These are phyloP conservation scores for Kryphioiulus occultus DNA, from an alignment of 2,888 invertebrate genomes.

Conservation along the genomic window DNA sequence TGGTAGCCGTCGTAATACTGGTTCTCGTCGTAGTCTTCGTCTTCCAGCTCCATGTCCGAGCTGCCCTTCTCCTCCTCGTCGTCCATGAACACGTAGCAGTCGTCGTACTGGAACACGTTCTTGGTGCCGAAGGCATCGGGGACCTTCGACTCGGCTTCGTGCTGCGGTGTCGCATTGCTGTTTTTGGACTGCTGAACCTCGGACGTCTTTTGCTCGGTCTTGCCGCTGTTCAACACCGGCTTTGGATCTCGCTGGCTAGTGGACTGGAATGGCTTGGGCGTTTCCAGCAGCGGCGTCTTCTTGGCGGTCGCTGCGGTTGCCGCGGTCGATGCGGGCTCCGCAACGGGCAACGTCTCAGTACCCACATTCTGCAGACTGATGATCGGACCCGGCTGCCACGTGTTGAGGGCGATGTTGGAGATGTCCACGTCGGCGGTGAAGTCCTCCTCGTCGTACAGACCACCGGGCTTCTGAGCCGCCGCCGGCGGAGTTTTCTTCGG, in stretches of 20 bases:
- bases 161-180: not conserved
- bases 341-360: not conserved
- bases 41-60: not conserved
- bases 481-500: not conserved
- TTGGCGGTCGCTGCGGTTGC: too few relatives aligned
- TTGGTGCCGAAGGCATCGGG: not conserved
- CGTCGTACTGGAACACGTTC: conserved; percentile 21
- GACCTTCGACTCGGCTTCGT: not conserved
- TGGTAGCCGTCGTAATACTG: not conserved
- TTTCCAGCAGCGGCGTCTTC: not conserved
- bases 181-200: not conserved
- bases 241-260: too few relatives aligned
- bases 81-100: conserved; percentile 44
- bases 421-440: conserved; percentile 35
- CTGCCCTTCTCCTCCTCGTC: not conserved
- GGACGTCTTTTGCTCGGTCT: not conserved
- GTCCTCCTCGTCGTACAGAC: not conserved
- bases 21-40: not conserved
- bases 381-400: not conserved
- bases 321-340: not conserved
- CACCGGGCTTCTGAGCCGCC: not conserved
- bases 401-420: not conserved
- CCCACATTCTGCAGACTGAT: not conserved
- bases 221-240: not conserved
- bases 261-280: too few relatives aligned